phyloP scores from a whole-genome alignment of 2,113 vertebrate genomes.

The Larimichthys crocea region DNA sequence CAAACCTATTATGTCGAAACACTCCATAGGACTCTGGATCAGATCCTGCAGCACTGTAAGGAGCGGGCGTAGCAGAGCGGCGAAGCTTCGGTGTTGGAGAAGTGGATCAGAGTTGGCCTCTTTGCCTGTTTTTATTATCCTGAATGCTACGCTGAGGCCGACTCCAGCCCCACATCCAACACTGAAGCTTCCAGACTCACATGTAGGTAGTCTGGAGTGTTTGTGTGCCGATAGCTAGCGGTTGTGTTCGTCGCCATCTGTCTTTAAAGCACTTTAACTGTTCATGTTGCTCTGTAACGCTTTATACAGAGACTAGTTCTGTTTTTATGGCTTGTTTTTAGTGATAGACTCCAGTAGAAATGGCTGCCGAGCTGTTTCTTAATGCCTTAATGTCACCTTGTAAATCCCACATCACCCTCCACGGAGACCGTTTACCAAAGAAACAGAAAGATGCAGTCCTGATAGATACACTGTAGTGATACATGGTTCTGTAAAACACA shows the following conservation, averaged over 20 bases:
- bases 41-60: conserved; percentile 82
- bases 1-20: conserved; percentile 89
- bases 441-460: conserved; percentile 1
- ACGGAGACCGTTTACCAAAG: conserved; percentile 54
- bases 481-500: neutral
- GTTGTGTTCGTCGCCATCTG: neutral
- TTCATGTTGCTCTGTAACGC: neutral
- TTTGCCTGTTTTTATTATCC: neutral
- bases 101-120: neutral
- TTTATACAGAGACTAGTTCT: neutral
- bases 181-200: conserved; percentile 20
- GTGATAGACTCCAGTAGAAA: conserved; percentile 12
- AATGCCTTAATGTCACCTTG: conserved; percentile 56
- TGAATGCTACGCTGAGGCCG: neutral
- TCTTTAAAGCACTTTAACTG: conserved; percentile 40
- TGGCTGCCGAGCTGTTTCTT: conserved; percentile 6
- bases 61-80: conserved; percentile 44
- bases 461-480: neutral
- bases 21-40: conserved; percentile 81
- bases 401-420: conserved; percentile 16
- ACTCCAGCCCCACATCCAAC: conserved; percentile 13
- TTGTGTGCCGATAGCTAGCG: conserved; percentile 11
- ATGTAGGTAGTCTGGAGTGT: conserved; percentile 21
- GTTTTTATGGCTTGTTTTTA: neutral
- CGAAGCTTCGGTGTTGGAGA: conserved; percentile 26